Percentiles rank a stretch among this genome's conserved stretches.
These are phyloP conservation scores for Lycaena phlaeas DNA, from an alignment of 2,888 invertebrate species.

Conservation along the genomic window DNA sequence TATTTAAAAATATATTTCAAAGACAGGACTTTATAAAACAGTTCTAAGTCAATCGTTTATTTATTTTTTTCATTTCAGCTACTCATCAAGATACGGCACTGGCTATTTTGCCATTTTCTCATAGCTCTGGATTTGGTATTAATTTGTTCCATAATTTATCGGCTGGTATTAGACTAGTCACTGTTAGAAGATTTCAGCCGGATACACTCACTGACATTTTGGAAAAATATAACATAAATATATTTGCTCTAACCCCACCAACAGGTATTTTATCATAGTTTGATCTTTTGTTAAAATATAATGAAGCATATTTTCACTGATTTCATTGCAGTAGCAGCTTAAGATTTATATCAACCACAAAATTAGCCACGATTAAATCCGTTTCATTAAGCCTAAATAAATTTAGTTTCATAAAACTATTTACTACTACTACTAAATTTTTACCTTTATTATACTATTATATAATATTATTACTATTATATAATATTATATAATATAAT, in stretches of 20 bases:
- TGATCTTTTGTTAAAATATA: neutral
- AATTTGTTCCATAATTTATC: slow-evolving; percentile 69
- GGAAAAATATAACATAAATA: slow-evolving; percentile 69
- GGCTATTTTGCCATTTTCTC: slow-evolving; percentile 80
- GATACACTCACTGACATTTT: slow-evolving; percentile 76
- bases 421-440: no score
- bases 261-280: slow-evolving; percentile 72
- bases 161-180: slow-evolving; percentile 75
- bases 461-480: no score
- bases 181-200: slow-evolving; percentile 82
- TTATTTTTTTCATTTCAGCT: slow-evolving; percentile 26
- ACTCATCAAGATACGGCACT: slow-evolving; percentile 68
- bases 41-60: neutral
- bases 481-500: no score
- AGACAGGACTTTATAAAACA: no score
- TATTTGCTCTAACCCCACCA: slow-evolving; percentile 83
- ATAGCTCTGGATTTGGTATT: slow-evolving; percentile 77
- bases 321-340: no score
- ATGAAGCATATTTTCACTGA: no score
- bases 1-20: neutral
- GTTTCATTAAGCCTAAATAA: no score
- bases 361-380: no score
- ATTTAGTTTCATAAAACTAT: no score
- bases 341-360: no score
- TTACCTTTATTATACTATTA: no score